phyloP scores from a whole-genome alignment of 2,113 vertebrate genomes.

The Epinephelus lanceolatus region DNA sequence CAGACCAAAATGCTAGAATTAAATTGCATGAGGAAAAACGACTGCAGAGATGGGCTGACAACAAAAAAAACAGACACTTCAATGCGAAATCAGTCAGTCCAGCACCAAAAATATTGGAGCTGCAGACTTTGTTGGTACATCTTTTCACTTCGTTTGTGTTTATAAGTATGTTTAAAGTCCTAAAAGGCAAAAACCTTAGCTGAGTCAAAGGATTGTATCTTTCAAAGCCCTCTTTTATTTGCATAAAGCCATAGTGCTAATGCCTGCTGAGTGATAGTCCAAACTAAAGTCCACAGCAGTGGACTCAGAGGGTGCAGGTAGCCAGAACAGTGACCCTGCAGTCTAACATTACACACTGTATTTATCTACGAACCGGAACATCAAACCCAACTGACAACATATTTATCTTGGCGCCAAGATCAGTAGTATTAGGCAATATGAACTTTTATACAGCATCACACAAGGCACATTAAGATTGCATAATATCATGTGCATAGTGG shows the following conservation, averaged over 20 bases:
- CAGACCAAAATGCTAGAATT: not conserved
- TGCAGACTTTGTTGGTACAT: not conserved
- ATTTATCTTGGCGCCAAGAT: slow-evolving; percentile 1
- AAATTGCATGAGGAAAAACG: not conserved
- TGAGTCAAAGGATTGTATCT: not conserved
- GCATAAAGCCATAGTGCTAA: slow-evolving; percentile 29
- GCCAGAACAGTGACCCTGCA: slow-evolving; percentile 51
- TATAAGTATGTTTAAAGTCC: not conserved
- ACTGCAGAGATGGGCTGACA: not conserved
- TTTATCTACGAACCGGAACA: slow-evolving; percentile 21
- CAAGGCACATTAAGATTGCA: not conserved
- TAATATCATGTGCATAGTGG: slow-evolving; percentile 3
- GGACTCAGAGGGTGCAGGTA: slow-evolving; percentile 28
- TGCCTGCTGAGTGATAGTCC: slow-evolving; percentile 21
- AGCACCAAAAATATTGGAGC: not conserved
- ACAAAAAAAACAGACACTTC: not conserved
- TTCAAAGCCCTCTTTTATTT: slow-evolving; percentile 32
- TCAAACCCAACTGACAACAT: not conserved
- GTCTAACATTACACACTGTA: slow-evolving; percentile 18
- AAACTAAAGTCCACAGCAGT: slow-evolving; percentile 56
- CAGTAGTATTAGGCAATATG: not conserved
- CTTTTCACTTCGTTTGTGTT: not conserved
- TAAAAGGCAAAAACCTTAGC: not conserved
- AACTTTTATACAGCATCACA: slow-evolving; percentile 6
- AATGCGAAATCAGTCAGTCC: slow-evolving; percentile 11